A percentile compares a stretch with the other conserved stretches of the same genome.
These are phyloP conservation scores for Capitulum mitella DNA, from an alignment of 2,888 invertebrate genomes.

Conservation along the genomic window DNA sequence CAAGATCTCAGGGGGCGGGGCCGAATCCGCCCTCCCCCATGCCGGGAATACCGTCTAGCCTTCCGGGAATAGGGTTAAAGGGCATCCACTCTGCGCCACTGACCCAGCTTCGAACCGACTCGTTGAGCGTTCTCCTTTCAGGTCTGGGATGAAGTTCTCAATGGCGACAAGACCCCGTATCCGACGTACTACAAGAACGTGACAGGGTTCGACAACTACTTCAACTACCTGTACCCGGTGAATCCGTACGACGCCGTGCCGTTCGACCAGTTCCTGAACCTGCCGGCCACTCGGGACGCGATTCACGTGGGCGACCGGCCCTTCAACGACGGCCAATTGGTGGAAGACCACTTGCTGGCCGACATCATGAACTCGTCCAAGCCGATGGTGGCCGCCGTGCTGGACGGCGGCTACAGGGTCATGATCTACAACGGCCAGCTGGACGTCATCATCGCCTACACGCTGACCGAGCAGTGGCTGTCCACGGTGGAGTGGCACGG, in stretches of 20 bases:
- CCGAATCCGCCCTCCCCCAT: no score
- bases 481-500: constrained; percentile 61
- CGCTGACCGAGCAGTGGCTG: constrained; percentile 71
- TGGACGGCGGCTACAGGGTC: constrained; percentile 53
- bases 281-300: constrained; percentile 55
- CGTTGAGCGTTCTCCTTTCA: no score
- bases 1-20: no score
- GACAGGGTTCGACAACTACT: constrained; percentile 68
- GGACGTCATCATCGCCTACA: constrained; percentile 84
- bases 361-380: constrained; percentile 79
- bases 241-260: constrained; percentile 42
- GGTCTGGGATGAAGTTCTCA: constrained; percentile 60
- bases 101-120: no score
- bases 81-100: no score
- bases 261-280: constrained; percentile 53
- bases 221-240: constrained; percentile 60
- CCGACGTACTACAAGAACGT: constrained; percentile 61
- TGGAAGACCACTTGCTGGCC: constrained; percentile 60
- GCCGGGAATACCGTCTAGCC: no score
- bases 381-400: constrained; percentile 41
- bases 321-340: constrained; percentile 55
- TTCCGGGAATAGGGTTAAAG: no score
- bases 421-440: constrained; percentile 83
- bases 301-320: constrained; percentile 77
- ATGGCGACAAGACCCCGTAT: constrained; percentile 55